Percentiles rank a stretch among this genome's conserved stretches.
phyloP scores from a whole-genome alignment of 1,140 invertebrate genomes.

The Macrocentrus cingulum region DNA sequence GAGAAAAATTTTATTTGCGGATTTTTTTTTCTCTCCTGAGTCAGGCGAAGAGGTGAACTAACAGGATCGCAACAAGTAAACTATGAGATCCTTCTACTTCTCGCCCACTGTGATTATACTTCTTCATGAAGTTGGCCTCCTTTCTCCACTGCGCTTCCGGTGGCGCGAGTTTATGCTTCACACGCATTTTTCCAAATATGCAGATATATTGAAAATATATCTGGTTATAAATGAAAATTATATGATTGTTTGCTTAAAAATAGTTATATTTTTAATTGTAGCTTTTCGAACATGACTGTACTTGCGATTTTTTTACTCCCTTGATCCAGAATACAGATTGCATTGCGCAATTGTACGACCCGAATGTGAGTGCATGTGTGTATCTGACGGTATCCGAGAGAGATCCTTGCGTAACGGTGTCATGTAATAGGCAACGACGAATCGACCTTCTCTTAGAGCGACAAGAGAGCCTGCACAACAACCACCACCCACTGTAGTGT shows the following conservation, averaged over 20 bases:
- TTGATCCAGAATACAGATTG: neutral
- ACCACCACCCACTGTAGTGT: slow-evolving; percentile 33
- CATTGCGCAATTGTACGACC: neutral
- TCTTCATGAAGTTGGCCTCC: slow-evolving; percentile 17
- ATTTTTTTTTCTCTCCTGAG: too few relatives aligned
- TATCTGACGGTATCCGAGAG: slow-evolving; percentile 7
- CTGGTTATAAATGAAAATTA: too few relatives aligned
- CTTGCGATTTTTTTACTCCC: too few relatives aligned
- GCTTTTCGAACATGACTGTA: too few relatives aligned
- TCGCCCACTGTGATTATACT: slow-evolving; percentile 27
- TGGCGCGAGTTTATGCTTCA: too few relatives aligned
- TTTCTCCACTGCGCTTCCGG: slow-evolving; percentile 10
- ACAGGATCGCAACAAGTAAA: slow-evolving; percentile 51
- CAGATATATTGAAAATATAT: too few relatives aligned
- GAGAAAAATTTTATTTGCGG: too few relatives aligned
- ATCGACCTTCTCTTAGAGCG: slow-evolving; percentile 39
- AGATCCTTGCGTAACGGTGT: slow-evolving; percentile 42
- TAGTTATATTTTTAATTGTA: too few relatives aligned
- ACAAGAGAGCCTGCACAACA: slow-evolving; percentile 15
- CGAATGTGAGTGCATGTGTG: neutral
- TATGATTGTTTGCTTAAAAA: too few relatives aligned
- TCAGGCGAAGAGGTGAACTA: slow-evolving; percentile 44
- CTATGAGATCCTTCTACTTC: slow-evolving; percentile 38
- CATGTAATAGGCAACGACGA: slow-evolving; percentile 43
- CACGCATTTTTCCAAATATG: too few relatives aligned